Evolutionary conservation across 2,888 invertebrate species (phyloP).

Genomic region (Brachyopa scutellaris): DNA sequence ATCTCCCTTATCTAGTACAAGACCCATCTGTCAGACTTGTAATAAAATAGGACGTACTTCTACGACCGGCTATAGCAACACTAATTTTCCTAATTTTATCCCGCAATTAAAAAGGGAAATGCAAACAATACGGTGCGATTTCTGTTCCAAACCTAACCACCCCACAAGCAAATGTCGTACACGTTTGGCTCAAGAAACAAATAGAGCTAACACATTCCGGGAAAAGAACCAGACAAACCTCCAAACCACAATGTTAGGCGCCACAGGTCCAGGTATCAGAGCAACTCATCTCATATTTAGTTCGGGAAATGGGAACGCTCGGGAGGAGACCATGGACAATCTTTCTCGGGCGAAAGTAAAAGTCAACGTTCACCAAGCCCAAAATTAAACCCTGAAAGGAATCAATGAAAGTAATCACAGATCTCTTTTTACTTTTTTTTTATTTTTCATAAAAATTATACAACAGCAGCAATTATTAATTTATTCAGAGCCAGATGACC

Average conservation of each 20-base stretch:
- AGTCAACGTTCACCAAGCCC: neutral
- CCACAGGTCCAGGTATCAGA: neutral
- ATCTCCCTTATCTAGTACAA: too few relatives aligned
- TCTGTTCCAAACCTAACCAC: neutral
- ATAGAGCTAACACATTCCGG: neutral
- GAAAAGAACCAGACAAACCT: too few relatives aligned
- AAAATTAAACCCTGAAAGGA: neutral
- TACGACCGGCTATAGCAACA: neutral
- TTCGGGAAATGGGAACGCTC: neutral
- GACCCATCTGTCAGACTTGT: neutral
- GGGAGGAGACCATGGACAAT: neutral
- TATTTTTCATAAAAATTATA: too few relatives aligned
- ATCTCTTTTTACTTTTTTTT: too few relatives aligned
- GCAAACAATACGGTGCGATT: neutral
- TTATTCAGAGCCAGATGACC: too few relatives aligned
- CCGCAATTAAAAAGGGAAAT: neutral
- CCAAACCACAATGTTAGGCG: neutral
- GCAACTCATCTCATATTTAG: too few relatives aligned
- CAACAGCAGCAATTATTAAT: too few relatives aligned
- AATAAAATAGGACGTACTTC: neutral
- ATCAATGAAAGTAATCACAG: too few relatives aligned
- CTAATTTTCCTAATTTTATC: neutral
- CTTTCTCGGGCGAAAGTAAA: neutral
- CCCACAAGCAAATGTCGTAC: neutral
- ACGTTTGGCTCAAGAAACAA: too few relatives aligned